These are phyloP conservation scores for Thaumatotibia leucotreta DNA, from an alignment of 1,140 invertebrate genomes.

Conservation along the genomic window DNA sequence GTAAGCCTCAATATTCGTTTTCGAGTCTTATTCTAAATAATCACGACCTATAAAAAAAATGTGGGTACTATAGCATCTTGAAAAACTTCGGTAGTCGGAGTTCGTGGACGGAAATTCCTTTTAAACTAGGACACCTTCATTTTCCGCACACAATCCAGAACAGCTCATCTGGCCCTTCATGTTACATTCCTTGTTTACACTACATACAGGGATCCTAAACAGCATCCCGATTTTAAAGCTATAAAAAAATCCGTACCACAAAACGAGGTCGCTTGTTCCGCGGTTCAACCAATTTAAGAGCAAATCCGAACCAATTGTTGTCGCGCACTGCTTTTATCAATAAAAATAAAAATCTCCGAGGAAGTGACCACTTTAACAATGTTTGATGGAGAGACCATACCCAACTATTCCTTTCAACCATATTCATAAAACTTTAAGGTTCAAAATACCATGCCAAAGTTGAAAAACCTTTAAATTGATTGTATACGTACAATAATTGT, in stretches of 20 bases:
- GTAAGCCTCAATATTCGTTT: no score
- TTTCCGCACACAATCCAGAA: no score
- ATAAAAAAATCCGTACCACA: background rate
- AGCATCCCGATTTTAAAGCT: background rate
- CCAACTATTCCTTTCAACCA: background rate
- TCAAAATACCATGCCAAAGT: background rate
- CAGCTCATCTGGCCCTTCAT: no score
- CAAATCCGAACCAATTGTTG: constrained; percentile 66
- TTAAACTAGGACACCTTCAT: no score
- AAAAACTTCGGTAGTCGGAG: no score
- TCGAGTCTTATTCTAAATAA: no score
- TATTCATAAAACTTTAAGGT: background rate
- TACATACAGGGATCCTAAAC: background rate
- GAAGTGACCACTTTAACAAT: constrained; percentile 37
- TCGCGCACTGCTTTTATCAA: constrained; percentile 56
- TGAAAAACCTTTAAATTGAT: constrained; percentile 5
- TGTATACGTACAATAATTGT: background rate
- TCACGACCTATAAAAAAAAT: no score
- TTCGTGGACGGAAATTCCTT: no score
- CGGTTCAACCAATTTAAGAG: constrained; percentile 50
- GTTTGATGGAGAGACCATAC: background rate
- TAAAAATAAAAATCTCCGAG: constrained; percentile 69
- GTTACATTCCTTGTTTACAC: no score
- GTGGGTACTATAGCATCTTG: no score
- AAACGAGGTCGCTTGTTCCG: constrained; percentile 20